These are phyloP conservation scores for Ammospiza caudacuta DNA, from an alignment of 2,113 vertebrate genomes.

Conservation along the genomic window DNA sequence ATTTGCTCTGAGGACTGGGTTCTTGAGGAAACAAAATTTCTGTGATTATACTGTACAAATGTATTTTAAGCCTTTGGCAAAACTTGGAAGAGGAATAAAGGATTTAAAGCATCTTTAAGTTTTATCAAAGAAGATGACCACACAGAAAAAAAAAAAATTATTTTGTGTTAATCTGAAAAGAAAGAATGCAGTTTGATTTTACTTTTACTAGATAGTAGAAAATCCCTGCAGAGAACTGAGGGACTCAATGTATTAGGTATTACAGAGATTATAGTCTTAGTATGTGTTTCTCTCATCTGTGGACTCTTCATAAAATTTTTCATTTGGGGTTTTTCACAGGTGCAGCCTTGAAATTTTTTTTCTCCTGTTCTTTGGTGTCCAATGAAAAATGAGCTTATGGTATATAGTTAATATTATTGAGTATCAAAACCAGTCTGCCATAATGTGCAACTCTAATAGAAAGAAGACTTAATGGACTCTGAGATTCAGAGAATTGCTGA, in stretches of 20 bases:
- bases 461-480: background rate
- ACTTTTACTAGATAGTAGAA: background rate
- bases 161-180: background rate
- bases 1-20: background rate
- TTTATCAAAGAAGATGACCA: background rate
- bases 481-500: background rate
- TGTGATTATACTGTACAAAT: background rate
- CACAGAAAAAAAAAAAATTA: background rate
- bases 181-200: background rate
- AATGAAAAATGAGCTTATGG: background rate
- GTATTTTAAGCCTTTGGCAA: background rate
- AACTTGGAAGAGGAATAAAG: background rate
- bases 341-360: background rate
- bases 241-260: background rate
- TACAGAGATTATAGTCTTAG: background rate
- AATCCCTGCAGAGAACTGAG: background rate
- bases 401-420: background rate
- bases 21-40: background rate
- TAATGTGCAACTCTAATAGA: background rate
- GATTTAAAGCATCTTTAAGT: background rate
- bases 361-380: background rate
- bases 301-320: background rate
- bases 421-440: background rate
- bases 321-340: background rate
- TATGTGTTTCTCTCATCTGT: background rate